These are phyloP conservation scores for Aviceda cuculoides DNA, from an alignment of 2,797 vertebrate species.

Conservation along the genomic window DNA sequence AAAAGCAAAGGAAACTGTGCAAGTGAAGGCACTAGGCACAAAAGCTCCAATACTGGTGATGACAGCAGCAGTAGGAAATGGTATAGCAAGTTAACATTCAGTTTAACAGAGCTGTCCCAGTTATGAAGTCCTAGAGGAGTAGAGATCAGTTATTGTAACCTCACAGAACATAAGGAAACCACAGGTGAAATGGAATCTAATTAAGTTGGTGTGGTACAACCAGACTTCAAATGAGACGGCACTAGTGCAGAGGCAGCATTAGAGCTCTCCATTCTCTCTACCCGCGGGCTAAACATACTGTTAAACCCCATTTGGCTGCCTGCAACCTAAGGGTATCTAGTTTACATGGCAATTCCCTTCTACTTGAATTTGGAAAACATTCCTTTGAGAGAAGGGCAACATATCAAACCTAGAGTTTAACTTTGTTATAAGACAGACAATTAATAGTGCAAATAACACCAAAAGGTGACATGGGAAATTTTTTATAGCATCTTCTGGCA, in stretches of 20 bases:
- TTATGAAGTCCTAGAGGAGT: background rate
- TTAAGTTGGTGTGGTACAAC: too few relatives aligned
- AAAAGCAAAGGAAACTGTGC: background rate
- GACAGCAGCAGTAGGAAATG: background rate
- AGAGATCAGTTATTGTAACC: background rate
- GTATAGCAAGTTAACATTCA: too few relatives aligned
- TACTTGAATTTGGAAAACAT: background rate
- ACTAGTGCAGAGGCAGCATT: background rate
- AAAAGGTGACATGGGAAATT: fast-evolving
- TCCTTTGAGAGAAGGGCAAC: background rate
- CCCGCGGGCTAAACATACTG: background rate
- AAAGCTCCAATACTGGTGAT: too few relatives aligned
- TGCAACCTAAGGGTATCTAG: background rate
- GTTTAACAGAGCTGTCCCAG: background rate
- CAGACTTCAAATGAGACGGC: background rate
- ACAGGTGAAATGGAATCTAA: background rate
- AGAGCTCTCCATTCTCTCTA: background rate
- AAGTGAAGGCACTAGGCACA: background rate
- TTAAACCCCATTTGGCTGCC: background rate
- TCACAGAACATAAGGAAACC: background rate
- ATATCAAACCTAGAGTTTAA: background rate
- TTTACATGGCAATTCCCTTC: background rate
- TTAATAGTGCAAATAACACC: background rate
- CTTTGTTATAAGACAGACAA: too few relatives aligned
- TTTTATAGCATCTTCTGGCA: background rate